Conservation (phyloP, 2,113 vertebrate species). For the Archilochus colubris region DNA sequence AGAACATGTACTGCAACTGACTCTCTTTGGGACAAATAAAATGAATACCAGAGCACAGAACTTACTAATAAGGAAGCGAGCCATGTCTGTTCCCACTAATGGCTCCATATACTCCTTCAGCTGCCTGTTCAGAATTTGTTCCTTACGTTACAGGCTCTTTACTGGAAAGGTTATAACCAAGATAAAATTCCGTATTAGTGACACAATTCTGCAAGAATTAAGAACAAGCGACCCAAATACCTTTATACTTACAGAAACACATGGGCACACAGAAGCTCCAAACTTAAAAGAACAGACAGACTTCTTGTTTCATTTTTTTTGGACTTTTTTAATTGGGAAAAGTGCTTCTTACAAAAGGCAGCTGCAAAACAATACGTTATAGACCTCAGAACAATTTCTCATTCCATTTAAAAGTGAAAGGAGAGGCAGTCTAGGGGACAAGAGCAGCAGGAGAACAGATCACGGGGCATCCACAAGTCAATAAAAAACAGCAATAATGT, state of each 20-base stretch:
- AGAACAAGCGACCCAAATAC: neutral
- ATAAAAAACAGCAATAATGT: constrained; percentile 71
- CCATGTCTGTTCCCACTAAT: rapidly evolving
- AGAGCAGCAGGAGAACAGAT: constrained; percentile 69
- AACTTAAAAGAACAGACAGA: constrained; percentile 7
- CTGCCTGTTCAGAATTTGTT: neutral
- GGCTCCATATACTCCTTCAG: neutral
- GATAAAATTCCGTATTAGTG: neutral
- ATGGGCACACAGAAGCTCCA: neutral
- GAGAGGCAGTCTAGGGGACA: constrained; percentile 68
- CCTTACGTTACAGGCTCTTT: neutral
- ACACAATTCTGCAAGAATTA: neutral
- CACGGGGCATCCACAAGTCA: constrained; percentile 71
- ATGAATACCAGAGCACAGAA: neutral
- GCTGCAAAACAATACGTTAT: constrained; percentile 81
- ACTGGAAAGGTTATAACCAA: neutral
- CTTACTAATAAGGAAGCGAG: neutral
- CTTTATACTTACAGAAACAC: neutral
- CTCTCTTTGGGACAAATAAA: neutral
- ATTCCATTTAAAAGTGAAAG: constrained; percentile 77
- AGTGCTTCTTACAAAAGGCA: constrained; percentile 87
- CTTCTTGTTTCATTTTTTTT: constrained; percentile 27
- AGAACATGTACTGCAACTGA: neutral
- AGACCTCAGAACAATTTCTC: constrained; percentile 79
- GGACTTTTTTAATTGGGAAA: constrained; percentile 81